Evolutionary conservation across 2,888 invertebrate species (phyloP).

Genomic region (Xanthostigma xanthostigma): DNA sequence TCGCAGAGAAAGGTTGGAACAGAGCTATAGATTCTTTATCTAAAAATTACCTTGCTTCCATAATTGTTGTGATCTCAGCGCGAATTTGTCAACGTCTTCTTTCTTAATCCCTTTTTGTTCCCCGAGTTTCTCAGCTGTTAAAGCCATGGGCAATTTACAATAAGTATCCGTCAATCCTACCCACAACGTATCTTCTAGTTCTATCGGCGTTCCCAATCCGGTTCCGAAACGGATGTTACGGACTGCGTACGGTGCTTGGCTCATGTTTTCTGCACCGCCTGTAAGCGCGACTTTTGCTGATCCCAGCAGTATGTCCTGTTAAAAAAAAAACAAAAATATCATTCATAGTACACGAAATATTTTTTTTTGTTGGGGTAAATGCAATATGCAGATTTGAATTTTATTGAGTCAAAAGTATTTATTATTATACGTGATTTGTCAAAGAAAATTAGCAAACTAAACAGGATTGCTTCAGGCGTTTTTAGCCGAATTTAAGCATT

Average conservation of each 20-base stretch:
- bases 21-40: too few species aligned
- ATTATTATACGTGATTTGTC: too few species aligned
- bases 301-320: constrained; percentile 66
- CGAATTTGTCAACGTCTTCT: constrained; percentile 73
- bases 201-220: constrained; percentile 56
- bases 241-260: constrained; percentile 74
- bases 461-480: too few species aligned
- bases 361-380: too few species aligned
- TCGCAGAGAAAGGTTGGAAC: too few species aligned
- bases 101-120: constrained; percentile 67
- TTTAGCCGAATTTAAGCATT: too few species aligned
- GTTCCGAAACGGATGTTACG: constrained; percentile 81
- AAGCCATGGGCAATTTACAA: constrained; percentile 86
- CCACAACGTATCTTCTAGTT: constrained; percentile 86
- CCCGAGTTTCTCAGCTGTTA: constrained; percentile 89
- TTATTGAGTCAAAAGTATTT: too few species aligned
- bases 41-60: constrained; percentile 62
- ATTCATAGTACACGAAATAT: too few species aligned
- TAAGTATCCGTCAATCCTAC: constrained; percentile 72
- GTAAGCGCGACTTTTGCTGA: constrained; percentile 74
- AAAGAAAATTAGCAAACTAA: too few species aligned
- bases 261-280: constrained; percentile 95
- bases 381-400: too few species aligned
- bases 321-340: neutral
- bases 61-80: constrained; percentile 66